Evolutionary conservation across 2,113 vertebrate species (phyloP).

Genomic region (Sturnira hondurensis): DNA sequence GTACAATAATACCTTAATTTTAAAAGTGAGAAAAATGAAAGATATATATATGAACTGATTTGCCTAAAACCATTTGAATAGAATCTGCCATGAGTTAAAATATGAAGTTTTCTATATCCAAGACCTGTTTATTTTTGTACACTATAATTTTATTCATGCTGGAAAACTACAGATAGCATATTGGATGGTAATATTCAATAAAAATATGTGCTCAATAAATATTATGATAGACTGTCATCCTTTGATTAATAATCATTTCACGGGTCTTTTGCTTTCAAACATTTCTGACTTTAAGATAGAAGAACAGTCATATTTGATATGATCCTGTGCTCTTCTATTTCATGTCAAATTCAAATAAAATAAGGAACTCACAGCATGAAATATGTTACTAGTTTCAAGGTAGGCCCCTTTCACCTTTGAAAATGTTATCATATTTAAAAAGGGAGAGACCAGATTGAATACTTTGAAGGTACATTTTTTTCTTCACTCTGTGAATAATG

Average conservation of each 20-base stretch:
- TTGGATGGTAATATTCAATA: not conserved
- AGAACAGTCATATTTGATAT: not conserved
- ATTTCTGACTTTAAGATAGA: not conserved
- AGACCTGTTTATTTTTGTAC: not conserved
- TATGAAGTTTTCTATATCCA: not conserved
- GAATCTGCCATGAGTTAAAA: not conserved
- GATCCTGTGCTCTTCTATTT: not conserved
- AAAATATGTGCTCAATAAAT: not conserved
- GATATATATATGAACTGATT: not conserved
- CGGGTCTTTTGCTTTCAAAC: not conserved
- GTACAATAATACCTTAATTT: not conserved
- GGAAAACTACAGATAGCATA: not conserved
- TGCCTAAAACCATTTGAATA: not conserved
- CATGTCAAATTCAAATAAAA: constrained; percentile 35
- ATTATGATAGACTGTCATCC: not conserved
- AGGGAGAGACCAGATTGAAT: constrained; percentile 16
- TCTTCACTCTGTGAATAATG: constrained; percentile 31
- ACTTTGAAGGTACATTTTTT: not conserved
- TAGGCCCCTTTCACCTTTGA: constrained; percentile 39
- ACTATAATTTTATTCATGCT: not conserved
- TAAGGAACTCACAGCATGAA: constrained; percentile 39
- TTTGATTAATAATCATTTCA: not conserved
- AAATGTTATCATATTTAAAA: constrained; percentile 55
- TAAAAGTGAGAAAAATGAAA: not conserved
- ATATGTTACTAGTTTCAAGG: constrained; percentile 46